Evolutionary conservation across 2,113 vertebrate species (phyloP), one percentile per base, ranked within the genome.

Genomic region (Struthidea cinerea): DNA sequence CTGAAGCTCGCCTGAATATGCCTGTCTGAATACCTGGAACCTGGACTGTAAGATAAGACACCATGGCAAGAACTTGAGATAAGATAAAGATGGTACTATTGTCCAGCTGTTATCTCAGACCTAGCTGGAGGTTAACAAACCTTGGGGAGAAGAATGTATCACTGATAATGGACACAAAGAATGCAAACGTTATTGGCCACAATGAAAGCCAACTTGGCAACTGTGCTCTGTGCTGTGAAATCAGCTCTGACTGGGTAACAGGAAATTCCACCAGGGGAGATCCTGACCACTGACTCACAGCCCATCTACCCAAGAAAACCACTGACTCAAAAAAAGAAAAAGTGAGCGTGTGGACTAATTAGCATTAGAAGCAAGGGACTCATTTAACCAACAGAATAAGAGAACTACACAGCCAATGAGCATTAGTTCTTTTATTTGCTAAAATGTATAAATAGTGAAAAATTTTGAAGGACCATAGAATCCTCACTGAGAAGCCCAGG

Each of bases 241-340:
- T 67, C 33, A 74, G 52, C 16, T 67, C 33, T 19, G 7, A n/a
- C 16, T n/a, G 13, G 6, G 9, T 67, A 39, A 82, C 67, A 65
- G 9, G 33, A 10, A 67, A 59, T 74, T 74, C 28, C 14, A 6
- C 11, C 8, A 47, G 22, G 16, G 15, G 27, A 59, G 33, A 52
- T 52, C 1, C 0, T 6, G 23, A 52, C 37, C 37, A 74, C 10
- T 0, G 0, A 33, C 26, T 27, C 42, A 37, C 5, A 8, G 26
- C 3, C 35, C 27, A 23, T 56, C 4, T 13, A 74, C 19, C 5
- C 37, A 44, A 42, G 68, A 74, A 81, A 44, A 4, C 3, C 20
- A 59, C 8, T 3, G 4, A 42, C 23, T 44, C 27, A 65, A 46
- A 41, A 56, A n/a, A 35, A 49, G 4, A 42, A 35, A 19, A 57